Evolutionary conservation across 2,113 vertebrate genomes (phyloP).

Genomic region (Pongo abelii): DNA sequence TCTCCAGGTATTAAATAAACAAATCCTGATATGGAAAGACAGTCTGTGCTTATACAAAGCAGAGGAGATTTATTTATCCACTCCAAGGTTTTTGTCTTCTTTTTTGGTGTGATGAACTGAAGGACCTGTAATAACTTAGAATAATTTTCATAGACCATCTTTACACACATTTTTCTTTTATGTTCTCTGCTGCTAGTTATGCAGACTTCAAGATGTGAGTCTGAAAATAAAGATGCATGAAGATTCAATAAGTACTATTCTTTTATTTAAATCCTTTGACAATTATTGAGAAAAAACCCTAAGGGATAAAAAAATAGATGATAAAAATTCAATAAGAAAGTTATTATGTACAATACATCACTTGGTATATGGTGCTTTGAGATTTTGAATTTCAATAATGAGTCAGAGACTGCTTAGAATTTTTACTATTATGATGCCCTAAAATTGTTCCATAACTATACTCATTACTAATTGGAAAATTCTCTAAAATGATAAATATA

Average conservation of each 20-base stretch:
- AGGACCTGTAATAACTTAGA: not conserved
- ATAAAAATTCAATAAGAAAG: conserved; percentile 58
- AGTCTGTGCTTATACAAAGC: too few species aligned
- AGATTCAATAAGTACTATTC: conserved; percentile 52
- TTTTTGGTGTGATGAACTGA: not conserved
- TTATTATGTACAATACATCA: not conserved
- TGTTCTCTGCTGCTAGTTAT: not conserved
- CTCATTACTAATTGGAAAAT: not conserved
- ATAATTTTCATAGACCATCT: not conserved
- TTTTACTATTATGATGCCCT: not conserved
- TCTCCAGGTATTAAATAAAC: accelerated
- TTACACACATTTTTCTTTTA: not conserved
- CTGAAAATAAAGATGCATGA: not conserved
- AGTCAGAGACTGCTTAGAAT: not conserved
- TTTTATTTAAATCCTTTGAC: conserved; percentile 58
- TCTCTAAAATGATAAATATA: not conserved
- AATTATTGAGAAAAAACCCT: not conserved
- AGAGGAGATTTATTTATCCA: accelerated
- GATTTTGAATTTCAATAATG: conserved; percentile 50
- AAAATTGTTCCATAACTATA: not conserved
- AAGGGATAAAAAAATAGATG: conserved; percentile 50
- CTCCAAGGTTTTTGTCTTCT: not conserved
- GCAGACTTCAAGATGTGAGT: conserved; percentile 32
- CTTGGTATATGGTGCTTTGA: not conserved
- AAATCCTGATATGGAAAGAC: accelerated